Evolutionary conservation across 1,140 invertebrate species (phyloP), one percentile per base, ranked within the genome.

Genomic region (Tetramorium alpestre): DNA sequence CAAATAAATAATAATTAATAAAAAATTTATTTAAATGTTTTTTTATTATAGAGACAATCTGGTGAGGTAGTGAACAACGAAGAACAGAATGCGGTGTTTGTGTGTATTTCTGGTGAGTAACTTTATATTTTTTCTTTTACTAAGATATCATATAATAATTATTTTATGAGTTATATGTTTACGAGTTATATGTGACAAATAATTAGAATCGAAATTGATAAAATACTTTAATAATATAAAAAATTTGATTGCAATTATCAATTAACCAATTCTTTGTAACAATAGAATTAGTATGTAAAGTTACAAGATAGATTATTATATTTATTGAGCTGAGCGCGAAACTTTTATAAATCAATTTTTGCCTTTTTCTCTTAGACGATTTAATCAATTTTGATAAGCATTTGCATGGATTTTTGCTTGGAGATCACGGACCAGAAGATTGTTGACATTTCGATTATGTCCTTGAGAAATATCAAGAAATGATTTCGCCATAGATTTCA

Each of bases 91-190:
- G 90, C 91, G 13, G 87, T 92, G 10, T 92, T 93, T 54, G 72
- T 92, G 58, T 91, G 92, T 86, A 91, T 93, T 78, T 93, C 91
- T 80, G 93, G 93, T 94, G 81, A 92, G 91, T 91, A 25, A 65
- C 38, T 33, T 5, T 62, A 28, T 33, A 33, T 4, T 33, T 11
- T 44, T 11, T 41, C 0, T 25, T 49, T 67, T 69, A 11, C 44
- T 72, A 58, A 67, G 49, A 56, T 84, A 25, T 47, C 5, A 13
- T 6, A 10, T 22, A 67, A 13, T 13, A 44, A 67, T 67, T 41
- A 22, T 44, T 67, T 67, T 62, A 28, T 62, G 58, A 62, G 58
- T 62, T 28, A 28, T 62, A 62, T 10, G 33, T 33, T 33, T 33
- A 13, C 4, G 3, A 28, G 22, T 22, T 22, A 22, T 4, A 28